Evolutionary conservation across 2,888 invertebrate species (phyloP), one percentile per base, ranked within the genome.

Genomic region (Serrognathus titanus): DNA sequence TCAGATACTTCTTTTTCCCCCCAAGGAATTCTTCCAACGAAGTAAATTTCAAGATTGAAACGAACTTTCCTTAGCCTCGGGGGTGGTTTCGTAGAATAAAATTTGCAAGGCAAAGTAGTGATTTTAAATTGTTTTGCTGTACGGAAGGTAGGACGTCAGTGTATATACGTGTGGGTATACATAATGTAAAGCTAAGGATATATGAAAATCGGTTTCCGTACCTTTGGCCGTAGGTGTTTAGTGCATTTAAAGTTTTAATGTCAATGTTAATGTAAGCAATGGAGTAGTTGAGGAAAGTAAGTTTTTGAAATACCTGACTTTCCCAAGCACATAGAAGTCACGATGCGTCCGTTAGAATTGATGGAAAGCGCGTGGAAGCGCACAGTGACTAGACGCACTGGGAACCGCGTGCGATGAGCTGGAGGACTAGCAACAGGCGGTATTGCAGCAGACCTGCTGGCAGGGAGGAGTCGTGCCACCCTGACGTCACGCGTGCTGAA

Each of bases 361-460:
- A 53, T 53, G 57, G 54, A 55, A 56, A 57, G 60, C 57, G 60
- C 61, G 61, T 62, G 53, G 37, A 13, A 60, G 55, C 66, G 65
- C 62, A 57, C 55, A 55, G 51, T 57, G 55, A 53, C 53, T 55
- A 55, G 53, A 67, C 69, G 69, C 69, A 69, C 66, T 65, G 63
- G 65, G 53, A 69, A 69, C 68, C 73, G 74, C 73, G 75, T 73
- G 69, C 66, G 53, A 66, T 69, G 65, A 70, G 72, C 69, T 70
- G 75, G 69, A 73, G 69, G 67, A 77, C 76, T 77, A 78, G 77
- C 78, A 78, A 78, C 78, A 78, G 78, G 78, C 78, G 74, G 73
- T 71, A 68, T 70, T 70, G 72, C 67, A 71, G 69, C 64, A 66
- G 68, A 66, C 67, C 71, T 70, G 70, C 67, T 66, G 68, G 66